Conservation (phyloP, 1,140 invertebrate genomes). For the Centruroides vittatus region DNA sequence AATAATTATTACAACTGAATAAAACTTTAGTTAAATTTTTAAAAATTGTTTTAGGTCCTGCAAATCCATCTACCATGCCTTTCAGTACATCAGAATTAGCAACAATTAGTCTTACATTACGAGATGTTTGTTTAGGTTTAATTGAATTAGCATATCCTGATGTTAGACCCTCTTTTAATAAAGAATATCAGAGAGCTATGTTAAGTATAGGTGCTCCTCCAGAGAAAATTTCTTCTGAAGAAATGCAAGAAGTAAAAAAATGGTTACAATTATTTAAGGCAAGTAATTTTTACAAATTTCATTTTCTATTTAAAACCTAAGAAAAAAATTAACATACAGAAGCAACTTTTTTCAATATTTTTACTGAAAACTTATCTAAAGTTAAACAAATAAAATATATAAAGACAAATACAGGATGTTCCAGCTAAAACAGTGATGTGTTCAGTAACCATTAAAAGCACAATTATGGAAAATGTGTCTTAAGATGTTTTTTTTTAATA, state of each 20-base stretch:
- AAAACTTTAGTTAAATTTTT: constrained; percentile 16
- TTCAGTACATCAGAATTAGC: constrained; percentile 34
- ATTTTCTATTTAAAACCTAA: no score
- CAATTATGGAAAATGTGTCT: no score
- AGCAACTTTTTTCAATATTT: no score
- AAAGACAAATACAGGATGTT: no score
- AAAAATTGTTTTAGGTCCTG: constrained; percentile 23
- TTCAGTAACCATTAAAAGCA: no score
- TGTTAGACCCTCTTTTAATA: constrained; percentile 38
- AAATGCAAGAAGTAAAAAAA: constrained; percentile 11
- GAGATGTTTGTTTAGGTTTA: constrained; percentile 68
- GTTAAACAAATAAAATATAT: no score
- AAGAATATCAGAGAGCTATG: constrained; percentile 28
- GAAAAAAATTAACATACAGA: no score
- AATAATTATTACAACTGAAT: not conserved
- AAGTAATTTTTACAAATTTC: no score
- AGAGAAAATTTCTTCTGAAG: not conserved
- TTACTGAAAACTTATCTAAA: no score
- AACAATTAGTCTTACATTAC: constrained; percentile 31
- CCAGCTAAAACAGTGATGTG: no score
- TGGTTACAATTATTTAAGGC: constrained; percentile 29
- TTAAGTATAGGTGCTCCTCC: constrained; percentile 8
- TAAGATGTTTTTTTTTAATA: no score
- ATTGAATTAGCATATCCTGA: constrained; percentile 84
- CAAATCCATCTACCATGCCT: constrained; percentile 28